phyloP scores from a whole-genome alignment of 2,888 invertebrate genomes.

The Tipula unca region DNA sequence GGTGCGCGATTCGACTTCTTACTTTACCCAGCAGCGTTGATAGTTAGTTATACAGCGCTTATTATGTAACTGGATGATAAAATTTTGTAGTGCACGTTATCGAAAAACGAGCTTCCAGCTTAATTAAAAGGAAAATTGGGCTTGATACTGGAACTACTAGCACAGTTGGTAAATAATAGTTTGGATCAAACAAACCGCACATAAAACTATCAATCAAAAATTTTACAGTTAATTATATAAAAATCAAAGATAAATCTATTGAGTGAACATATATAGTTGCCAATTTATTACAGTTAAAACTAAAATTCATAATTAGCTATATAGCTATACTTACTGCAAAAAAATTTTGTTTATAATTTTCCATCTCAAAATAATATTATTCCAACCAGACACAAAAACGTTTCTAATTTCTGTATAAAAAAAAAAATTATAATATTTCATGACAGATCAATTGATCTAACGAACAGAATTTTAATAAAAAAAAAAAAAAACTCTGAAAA shows the following conservation, averaged over 20 bases:
- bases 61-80: too few species aligned
- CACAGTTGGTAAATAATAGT: too few species aligned
- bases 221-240: neutral
- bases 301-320: neutral
- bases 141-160: too few species aligned
- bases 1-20: too few species aligned
- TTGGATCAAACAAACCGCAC: neutral
- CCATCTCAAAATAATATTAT: neutral
- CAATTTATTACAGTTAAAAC: neutral
- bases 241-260: neutral
- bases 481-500: neutral
- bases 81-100: too few species aligned
- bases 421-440: neutral
- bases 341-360: neutral
- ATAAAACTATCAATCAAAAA: neutral
- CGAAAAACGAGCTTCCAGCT: too few species aligned
- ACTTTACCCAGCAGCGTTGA: too few species aligned
- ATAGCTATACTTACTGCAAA: neutral
- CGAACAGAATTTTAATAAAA: neutral
- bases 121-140: too few species aligned
- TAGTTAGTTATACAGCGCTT: too few species aligned
- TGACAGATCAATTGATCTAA: slow-evolving; percentile 14
- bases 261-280: neutral
- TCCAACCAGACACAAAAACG: neutral
- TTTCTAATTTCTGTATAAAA: neutral